phyloP scores from a whole-genome alignment of 2,888 invertebrate genomes.

The Panzeria rudis region DNA sequence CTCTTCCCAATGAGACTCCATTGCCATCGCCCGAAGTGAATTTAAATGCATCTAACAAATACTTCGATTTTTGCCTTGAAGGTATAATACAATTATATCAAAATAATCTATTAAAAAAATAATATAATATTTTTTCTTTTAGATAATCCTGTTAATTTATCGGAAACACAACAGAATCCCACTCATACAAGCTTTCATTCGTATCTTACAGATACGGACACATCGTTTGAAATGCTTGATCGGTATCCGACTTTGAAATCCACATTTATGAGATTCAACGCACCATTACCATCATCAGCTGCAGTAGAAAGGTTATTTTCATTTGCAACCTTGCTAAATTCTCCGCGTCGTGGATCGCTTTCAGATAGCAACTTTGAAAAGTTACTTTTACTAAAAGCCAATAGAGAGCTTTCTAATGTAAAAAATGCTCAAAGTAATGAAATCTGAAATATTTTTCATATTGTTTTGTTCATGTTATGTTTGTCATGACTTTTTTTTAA shows the following conservation, averaged over 20 bases:
- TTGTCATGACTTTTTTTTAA: conserved; percentile 14
- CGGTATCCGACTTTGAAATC: conserved; percentile 12
- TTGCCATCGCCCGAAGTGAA: conserved; percentile 12
- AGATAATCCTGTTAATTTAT: neutral
- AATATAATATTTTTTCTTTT: conserved; percentile 9
- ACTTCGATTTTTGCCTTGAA: conserved; percentile 14
- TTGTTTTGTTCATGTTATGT: conserved; percentile 3
- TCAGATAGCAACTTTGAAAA: conserved; percentile 6
- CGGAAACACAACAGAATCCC: neutral
- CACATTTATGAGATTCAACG: conserved; percentile 15
- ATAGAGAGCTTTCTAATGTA: conserved; percentile 10
- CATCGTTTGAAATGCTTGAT: conserved; percentile 16
- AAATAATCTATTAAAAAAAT: conserved; percentile 5
- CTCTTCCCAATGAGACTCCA: conserved; percentile 13
- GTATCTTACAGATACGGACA: conserved; percentile 5
- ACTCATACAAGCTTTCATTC: conserved; percentile 1
- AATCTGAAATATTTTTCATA: conserved; percentile 22
- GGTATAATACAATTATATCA: conserved; percentile 18
- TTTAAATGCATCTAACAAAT: conserved; percentile 10
- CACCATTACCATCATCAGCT: conserved; percentile 39
- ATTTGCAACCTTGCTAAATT: conserved; percentile 6
- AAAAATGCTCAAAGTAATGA: conserved; percentile 27
- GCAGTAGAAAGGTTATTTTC: conserved; percentile 40
- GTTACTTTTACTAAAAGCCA: conserved; percentile 7
- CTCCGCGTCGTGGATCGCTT: conserved; percentile 7